These are phyloP conservation scores for Myotis findleyi DNA, from an alignment of 2,797 vertebrate species.

Conservation along the genomic window DNA sequence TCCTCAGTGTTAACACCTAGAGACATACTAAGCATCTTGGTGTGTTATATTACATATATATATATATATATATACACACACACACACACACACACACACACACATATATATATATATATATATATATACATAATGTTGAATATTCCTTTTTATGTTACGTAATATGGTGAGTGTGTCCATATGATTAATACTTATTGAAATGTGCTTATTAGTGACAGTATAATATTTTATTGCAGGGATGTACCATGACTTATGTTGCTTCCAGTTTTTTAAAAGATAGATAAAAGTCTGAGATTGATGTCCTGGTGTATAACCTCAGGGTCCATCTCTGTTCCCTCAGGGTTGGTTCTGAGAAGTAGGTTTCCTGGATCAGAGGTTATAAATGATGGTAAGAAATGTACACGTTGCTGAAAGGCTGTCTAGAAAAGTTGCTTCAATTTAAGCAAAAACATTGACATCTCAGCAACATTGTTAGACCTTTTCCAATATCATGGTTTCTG, in stretches of 20 bases:
- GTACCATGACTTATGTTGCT: neutral
- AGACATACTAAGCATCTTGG: neutral
- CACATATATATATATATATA: no score
- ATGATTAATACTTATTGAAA: conserved; percentile 13
- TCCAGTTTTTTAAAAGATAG: neutral
- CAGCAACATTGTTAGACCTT: neutral
- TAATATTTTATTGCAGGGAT: neutral
- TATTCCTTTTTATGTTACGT: neutral
- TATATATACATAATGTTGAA: neutral
- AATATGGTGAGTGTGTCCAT: neutral
- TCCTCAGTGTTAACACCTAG: neutral
- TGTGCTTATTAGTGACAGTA: neutral
- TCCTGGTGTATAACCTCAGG: neutral
- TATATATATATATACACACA: no score
- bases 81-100: no score
- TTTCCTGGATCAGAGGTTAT: neutral
- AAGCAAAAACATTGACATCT: neutral
- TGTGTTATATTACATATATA: neutral
- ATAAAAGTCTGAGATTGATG: neutral
- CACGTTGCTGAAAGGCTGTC: neutral
- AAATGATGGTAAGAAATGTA: neutral
- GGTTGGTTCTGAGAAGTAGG: neutral
- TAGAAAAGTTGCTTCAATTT: neutral
- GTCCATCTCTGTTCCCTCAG: neutral
- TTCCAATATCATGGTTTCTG: neutral